Conservation (phyloP, 2,888 invertebrate genomes). For the Herminia tarsipennalis region DNA sequence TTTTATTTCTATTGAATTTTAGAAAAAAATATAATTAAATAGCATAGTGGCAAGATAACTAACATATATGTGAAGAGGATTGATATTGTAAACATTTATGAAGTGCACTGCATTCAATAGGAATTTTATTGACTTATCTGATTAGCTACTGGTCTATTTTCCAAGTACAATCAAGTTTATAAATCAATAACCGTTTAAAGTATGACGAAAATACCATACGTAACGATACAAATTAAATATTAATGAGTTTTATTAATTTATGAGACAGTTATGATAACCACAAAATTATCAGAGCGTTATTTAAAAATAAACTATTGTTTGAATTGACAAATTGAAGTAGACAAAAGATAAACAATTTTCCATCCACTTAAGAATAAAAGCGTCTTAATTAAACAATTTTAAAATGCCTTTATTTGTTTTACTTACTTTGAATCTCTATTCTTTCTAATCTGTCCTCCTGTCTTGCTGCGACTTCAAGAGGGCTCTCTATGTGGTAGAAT, state of each 20-base stretch:
- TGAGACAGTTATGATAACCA: not conserved
- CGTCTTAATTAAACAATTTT: not conserved
- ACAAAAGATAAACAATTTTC: slow-evolving; percentile 2
- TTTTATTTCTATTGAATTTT: too few species aligned
- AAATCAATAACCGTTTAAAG: not conserved
- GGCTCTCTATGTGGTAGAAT: slow-evolving; percentile 93
- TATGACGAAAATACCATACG: too few species aligned
- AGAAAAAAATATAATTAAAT: not conserved
- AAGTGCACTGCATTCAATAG: slow-evolving; percentile 40
- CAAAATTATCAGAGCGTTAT: not conserved
- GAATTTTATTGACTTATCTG: slow-evolving; percentile 61
- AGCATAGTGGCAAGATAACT: slow-evolving; percentile 10
- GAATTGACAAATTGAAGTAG: slow-evolving; percentile 6
- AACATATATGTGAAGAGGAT: slow-evolving; percentile 34
- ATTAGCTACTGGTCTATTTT: slow-evolving; percentile 33
- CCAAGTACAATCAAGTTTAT: not conserved
- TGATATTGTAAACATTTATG: slow-evolving; percentile 36
- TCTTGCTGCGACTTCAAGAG: slow-evolving; percentile 87
- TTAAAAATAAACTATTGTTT: not conserved
- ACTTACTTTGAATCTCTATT: slow-evolving; percentile 90
- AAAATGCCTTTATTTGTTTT: slow-evolving; percentile 22
- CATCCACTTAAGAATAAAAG: not conserved
- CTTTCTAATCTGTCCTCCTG: slow-evolving; percentile 86
- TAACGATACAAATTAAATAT: not conserved
- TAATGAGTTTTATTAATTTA: not conserved